Base-by-base conservation (phyloP, 2,888 invertebrate genomes). In the Microctonus aethiopoides region DNA sequence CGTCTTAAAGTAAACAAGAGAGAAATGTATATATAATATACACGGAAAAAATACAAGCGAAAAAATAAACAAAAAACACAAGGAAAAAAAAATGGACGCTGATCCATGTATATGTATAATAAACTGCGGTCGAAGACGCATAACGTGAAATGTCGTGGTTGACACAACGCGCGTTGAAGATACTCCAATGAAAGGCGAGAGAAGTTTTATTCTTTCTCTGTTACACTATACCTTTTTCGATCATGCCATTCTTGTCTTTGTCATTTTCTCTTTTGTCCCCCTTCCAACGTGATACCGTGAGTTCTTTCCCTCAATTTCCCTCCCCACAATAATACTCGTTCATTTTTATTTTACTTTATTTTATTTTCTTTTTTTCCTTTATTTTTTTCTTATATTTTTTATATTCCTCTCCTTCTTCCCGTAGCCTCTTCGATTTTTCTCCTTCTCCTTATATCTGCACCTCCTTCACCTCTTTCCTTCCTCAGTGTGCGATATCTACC, bases 121-220 rank as follows among this genome's bases (percentile, higher is more conserved):
- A 29, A 46, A 2, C 46, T 6, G 13, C 46, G 41, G 65, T 65
- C 72, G 70, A 73, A 75, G 73, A 68, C 75, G 78, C 78, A 79
- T 79, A 76, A 78, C 78, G 77, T 75, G 80, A 81, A 81, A 81
- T 80, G 75, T 81, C 74, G 80, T 83, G 80, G 83, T 81, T 79
- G 83, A 81, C 81, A 80, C 46, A 46, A 46, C 46, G 77, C 77
- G 79, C 73, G 77, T 70, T 72, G 66, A 63, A 60, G 68, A 52
- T 62, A 46, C 34, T 46, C 36, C 29, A 63, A 63, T 63, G 63
- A 62, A 62, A 62, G 41, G 62, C 41, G 29, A 20, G 24, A 41
- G 24, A 41, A 16, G 16, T 65, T 26, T 36, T 7, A 36, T 24
- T 56, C 56, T 71, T 70, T 61, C 60, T 69, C 70, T 71, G 6